A percentile compares a stretch with the other conserved stretches of the same genome.
Evolutionary conservation across 2,113 vertebrate genomes (phyloP).

Genomic region (rabbit (Oryctolagus cuniculus)): DNA sequence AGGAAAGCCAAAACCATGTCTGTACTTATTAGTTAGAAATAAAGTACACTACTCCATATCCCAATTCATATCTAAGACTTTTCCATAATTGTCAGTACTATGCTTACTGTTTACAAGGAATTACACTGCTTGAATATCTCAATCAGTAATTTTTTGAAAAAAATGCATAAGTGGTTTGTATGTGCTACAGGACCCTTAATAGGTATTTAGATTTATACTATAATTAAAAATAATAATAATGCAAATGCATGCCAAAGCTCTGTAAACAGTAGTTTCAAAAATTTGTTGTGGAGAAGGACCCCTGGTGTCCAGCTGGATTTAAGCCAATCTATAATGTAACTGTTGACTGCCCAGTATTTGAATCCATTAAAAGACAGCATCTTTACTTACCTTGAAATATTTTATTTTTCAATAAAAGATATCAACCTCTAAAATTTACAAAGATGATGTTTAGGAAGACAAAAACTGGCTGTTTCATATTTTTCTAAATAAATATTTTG

Average conservation of each 20-base stretch:
- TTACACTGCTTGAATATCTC: constrained; percentile 54
- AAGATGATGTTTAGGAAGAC: constrained; percentile 72
- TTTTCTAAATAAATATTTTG: constrained; percentile 83
- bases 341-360: constrained; percentile 66
- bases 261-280: constrained; percentile 75
- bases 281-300: constrained; percentile 82
- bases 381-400: constrained; percentile 70
- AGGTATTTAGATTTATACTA: constrained; percentile 67
- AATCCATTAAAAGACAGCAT: constrained; percentile 73
- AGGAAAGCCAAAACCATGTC: background rate
- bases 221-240: constrained; percentile 78
- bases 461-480: constrained; percentile 60
- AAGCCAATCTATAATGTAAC: constrained; percentile 73
- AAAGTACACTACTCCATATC: background rate
- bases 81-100: constrained; percentile 60
- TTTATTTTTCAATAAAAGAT: constrained; percentile 66
- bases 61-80: constrained; percentile 49
- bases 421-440: constrained; percentile 73
- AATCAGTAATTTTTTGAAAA: constrained; percentile 38
- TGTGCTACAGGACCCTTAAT: constrained; percentile 44
- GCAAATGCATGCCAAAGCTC: constrained; percentile 80
- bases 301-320: constrained; percentile 84
- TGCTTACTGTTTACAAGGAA: constrained; percentile 52
- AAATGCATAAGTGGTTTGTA: constrained; percentile 63
- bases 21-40: constrained; percentile 3